Evolutionary conservation across 2,888 invertebrate species (phyloP), one percentile per base, ranked within the genome.

Genomic region (Polydrusus tereticollis): DNA sequence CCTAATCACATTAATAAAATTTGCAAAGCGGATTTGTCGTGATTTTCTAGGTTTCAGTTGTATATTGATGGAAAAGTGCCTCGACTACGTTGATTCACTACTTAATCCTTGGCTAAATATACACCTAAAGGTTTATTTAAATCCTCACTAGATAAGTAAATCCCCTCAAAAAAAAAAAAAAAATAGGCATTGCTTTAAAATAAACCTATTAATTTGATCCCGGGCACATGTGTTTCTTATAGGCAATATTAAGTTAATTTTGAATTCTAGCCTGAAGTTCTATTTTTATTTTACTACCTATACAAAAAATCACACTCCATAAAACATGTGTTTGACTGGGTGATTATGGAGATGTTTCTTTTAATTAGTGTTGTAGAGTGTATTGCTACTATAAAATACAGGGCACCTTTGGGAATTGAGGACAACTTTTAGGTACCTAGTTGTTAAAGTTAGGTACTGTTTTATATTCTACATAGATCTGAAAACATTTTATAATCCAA

Each of bases 161-260:
- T 50, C 23, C 14, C n/a, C n/a, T n/a, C n/a, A n/a, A 12, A 8
- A 26, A 52, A 52, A 26, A 10, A 52, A 52, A 52, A 52, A 14
- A 52, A 52, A 52, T 52, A 52, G 7, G 16, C 52, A 52, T 26
- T 16, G 52, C 26, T 52, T 52, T 5, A 29, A 52, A 52, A 52
- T 52, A 52, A 52, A 52, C 52, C 14, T 14, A 52, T 52, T 52
- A 52, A 59, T 59, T 57, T 41, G 41, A 59, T 59, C 21, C 20
- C 10, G 7, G 23, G 14, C 59, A 59, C 41, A 12, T 59, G 59
- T 59, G n/a, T 59, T 38, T 36, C 41, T 59, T 41, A 20, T 21
- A 26, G 59, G 7, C 41, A 8, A 33, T n/a, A 3, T 14, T 52
- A 26, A 52, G 52, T 52, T 52, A 52, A 59, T 59, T 38, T 59